Conservation (phyloP, 1,140 invertebrate genomes). For the Papilio machaon region DNA sequence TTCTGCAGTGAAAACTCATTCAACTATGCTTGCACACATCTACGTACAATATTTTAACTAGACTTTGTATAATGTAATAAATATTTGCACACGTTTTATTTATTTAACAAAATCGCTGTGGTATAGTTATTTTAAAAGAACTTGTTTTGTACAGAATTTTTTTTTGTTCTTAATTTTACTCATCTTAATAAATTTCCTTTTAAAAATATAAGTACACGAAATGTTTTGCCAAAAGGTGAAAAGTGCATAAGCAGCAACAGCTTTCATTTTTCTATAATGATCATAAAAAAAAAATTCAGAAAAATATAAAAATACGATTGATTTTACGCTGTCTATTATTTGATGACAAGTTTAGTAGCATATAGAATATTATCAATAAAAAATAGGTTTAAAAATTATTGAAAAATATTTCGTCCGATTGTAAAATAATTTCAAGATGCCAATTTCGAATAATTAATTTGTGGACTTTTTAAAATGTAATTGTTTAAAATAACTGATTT, state of each 20-base stretch:
- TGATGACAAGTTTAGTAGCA: background rate
- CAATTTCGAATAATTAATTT: constrained; percentile 17
- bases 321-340: background rate
- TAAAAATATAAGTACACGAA: constrained; percentile 20
- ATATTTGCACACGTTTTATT: background rate
- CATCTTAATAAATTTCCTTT: background rate
- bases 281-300: no score
- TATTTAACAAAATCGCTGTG: background rate
- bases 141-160: background rate
- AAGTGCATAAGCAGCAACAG: background rate
- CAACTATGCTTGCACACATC: background rate
- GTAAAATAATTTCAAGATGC: constrained; percentile 21
- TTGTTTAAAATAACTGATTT: constrained; percentile 1
- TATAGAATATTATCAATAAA: background rate
- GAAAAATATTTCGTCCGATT: background rate
- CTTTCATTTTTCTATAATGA: no score
- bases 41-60: background rate
- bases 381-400: constrained; percentile 12
- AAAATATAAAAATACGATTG: no score
- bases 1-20: no score
- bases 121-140: background rate
- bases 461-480: constrained; percentile 13
- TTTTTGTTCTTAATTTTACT: background rate
- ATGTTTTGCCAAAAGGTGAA: background rate
- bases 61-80: background rate